Evolutionary conservation across 1,140 invertebrate species (phyloP), one percentile per base, ranked within the genome.

Genomic region (Drosophila santomea): DNA sequence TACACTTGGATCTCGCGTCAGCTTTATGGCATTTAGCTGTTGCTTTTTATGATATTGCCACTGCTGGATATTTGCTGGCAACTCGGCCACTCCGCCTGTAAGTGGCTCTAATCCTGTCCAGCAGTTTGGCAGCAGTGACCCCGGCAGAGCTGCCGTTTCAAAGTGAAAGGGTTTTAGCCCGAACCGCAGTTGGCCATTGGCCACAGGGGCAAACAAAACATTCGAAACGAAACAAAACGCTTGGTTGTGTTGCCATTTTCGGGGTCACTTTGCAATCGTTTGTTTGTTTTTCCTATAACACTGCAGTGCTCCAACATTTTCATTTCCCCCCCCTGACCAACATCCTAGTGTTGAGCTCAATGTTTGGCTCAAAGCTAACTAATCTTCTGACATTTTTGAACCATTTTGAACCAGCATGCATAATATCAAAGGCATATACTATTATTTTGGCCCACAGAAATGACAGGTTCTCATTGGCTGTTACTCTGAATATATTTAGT

Each of bases 81-180:
- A 32, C 28, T 32, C 32, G 15, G 48, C 48, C 48, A 51, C 48
- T 51, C 25, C 48, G 48, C 15, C 50, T 63, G 66, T 86, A 86
- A 86, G 83, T 86, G 75, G 38, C 63, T 61, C 75, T 88, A 86
- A 86, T 88, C 83, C 83, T 68, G 59, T 67, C 71, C 84, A 77
- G 80, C 73, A 77, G 67, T 88, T 86, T 86, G 83, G 83, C 83
- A 88, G 79, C 84, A 77, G 79, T 73, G 81, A 73, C 83, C 76
- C 67, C 54, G 63, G 63, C 50, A 63, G 63, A 50, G 58, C 45
- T 60, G 83, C 66, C 75, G 76, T 71, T 79, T 86, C 83, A 86
- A 76, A 86, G 83, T 88, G 83, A 88, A 88, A 88, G 83, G 83
- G 83, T 78, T 68, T 78, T 74, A 41, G 47, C 47, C 59, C 63